A percentile compares a stretch with the other conserved stretches of the same genome.
phyloP scores from a whole-genome alignment of 2,888 invertebrate species.

The Ptychoptera contaminata region DNA sequence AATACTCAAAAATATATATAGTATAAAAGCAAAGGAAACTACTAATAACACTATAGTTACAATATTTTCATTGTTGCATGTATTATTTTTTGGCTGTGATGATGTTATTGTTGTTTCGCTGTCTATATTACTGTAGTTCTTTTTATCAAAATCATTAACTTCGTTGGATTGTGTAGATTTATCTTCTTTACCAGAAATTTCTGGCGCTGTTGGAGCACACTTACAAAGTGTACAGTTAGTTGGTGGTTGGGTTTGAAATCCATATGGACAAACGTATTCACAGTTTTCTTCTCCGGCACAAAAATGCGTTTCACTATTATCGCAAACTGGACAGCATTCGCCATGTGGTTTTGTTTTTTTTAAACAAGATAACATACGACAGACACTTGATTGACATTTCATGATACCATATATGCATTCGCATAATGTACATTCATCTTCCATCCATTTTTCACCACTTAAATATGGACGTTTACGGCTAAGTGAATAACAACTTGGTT shows the following conservation, averaged over 20 bases:
- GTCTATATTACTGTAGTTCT: no score
- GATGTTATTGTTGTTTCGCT: no score
- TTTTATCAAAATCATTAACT: no score
- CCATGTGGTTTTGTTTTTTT: conserved; percentile 8
- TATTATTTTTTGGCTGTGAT: no score
- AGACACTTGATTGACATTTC: conserved; percentile 9
- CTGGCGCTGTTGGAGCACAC: background rate
- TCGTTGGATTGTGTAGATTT: no score
- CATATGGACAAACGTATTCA: background rate
- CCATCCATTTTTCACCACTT: conserved; percentile 18
- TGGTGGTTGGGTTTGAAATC: background rate
- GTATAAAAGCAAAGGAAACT: no score
- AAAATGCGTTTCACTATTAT: background rate
- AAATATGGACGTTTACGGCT: background rate
- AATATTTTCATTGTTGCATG: no score
- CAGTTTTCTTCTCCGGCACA: conserved; percentile 1
- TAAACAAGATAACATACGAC: conserved; percentile 11
- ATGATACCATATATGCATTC: conserved; percentile 11
- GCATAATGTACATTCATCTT: conserved; percentile 8
- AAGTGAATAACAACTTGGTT: background rate
- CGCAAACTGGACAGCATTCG: conserved; percentile 10
- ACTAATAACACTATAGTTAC: no score
- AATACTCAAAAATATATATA: no score
- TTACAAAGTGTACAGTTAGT: background rate
- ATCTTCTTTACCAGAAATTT: no score